Percentiles rank a stretch among this genome's conserved stretches.
phyloP scores from a whole-genome alignment of 2,888 invertebrate genomes.

The Dinocampus coccinellae region DNA sequence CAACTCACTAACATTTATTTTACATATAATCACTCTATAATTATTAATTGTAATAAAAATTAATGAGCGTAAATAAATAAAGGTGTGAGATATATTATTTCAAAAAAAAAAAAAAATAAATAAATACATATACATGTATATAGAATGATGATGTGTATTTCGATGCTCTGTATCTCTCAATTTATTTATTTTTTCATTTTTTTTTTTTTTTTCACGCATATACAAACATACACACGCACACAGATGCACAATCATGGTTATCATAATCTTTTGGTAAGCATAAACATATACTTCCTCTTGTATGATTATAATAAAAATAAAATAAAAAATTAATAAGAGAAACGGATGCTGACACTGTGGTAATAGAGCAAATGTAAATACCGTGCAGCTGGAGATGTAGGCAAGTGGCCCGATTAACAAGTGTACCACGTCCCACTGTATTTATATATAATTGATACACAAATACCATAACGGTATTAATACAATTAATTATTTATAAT shows the following conservation, averaged over 20 bases:
- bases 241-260: background rate
- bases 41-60: slow-evolving; percentile 16
- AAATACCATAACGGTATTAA: slow-evolving; percentile 31
- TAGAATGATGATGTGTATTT: slow-evolving; percentile 6
- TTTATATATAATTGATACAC: slow-evolving; percentile 34
- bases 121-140: slow-evolving; percentile 12
- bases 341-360: slow-evolving; percentile 33
- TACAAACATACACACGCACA: background rate
- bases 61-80: slow-evolving; percentile 18
- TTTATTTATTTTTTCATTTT: background rate
- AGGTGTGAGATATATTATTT: slow-evolving; percentile 10
- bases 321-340: slow-evolving; percentile 31
- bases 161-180: background rate
- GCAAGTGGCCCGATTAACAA: slow-evolving; percentile 65
- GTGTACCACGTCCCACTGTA: slow-evolving; percentile 62
- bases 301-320: background rate
- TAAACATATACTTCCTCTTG: background rate
- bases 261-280: background rate
- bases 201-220: background rate
- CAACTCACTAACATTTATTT: background rate
- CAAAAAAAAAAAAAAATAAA: too few relatives aligned
- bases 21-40: slow-evolving; percentile 18
- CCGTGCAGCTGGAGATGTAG: slow-evolving; percentile 38
- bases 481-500: slow-evolving; percentile 42
- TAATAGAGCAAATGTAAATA: slow-evolving; percentile 29